Percentiles rank a stretch among this genome's conserved stretches.
These are phyloP conservation scores for Dryas iulia DNA, from an alignment of 1,140 invertebrate species.

Conservation along the genomic window DNA sequence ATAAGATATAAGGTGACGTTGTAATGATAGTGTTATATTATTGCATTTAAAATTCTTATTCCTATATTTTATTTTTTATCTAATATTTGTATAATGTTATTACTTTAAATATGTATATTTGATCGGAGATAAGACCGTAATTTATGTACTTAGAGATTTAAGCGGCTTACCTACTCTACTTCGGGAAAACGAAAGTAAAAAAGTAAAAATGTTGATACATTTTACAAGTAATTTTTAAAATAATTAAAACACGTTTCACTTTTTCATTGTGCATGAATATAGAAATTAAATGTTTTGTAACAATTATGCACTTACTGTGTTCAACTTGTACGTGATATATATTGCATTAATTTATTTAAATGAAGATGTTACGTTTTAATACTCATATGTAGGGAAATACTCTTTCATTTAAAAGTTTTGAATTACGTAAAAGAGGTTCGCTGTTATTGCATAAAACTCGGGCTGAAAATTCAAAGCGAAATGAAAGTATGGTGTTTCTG, in stretches of 20 bases:
- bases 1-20: conserved; percentile 8
- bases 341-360: not conserved
- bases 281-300: not conserved
- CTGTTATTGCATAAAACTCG: not conserved
- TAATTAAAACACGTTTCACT: not conserved
- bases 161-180: not conserved
- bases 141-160: not conserved
- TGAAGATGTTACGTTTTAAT: not conserved
- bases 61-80: not conserved
- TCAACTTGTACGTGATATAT: not conserved
- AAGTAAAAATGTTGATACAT: not conserved
- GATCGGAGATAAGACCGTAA: not conserved
- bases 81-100: not conserved
- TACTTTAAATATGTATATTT: not conserved
- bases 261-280: not conserved
- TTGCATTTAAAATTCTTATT: not conserved
- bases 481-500: not conserved
- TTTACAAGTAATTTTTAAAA: not conserved
- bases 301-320: not conserved
- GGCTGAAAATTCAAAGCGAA: not conserved
- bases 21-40: not conserved
- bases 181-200: not conserved
- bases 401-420: not conserved
- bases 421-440: not conserved
- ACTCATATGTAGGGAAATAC: not conserved